Evolutionary conservation across 2,888 invertebrate genomes (phyloP), one percentile per base, ranked within the genome.

Genomic region (Mythimna ferrago): DNA sequence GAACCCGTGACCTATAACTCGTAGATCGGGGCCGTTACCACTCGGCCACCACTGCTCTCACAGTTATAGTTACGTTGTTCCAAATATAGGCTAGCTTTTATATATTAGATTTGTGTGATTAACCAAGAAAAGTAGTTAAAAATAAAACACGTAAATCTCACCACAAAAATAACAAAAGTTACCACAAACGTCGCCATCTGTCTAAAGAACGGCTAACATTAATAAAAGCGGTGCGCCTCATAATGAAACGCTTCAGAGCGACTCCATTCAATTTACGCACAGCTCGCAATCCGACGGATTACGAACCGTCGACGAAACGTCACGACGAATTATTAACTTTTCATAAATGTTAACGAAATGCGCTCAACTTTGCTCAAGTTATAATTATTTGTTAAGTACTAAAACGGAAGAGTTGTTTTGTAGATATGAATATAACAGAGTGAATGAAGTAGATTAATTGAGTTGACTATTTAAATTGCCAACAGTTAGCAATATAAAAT

Each of bases 251-350:
- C 41, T 82, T 64, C 81, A 62, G 60, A 72, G 74, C 60, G 56
- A 79, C 74, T 78, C 63, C 81, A 76, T 86, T 86, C 87, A 86
- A 86, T 87, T 86, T 80, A 60, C 70, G 26, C 65, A 35, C 57
- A 48, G 44, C 71, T 71, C 64, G 51, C 66, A 71, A 86, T 79
- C 78, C 82, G 65, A 44, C 67, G 87, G 86, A 86, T 86, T 86
- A 86, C 51, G 57, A 51, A 6, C 67, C 67, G 78, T 82, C 79
- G 66, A 65, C 84, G 78, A 62, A 64, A 60, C 74, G 76, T 81
- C 85, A 73, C 68, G 62, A 56, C 69, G 76, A 82, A 76, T 84
- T 80, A 86, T 84, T 76, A 81, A 84, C 78, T 78, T 85, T 82
- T 80, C 80, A 84, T 82, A 84, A 86, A 76, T 71, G 65, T 61